These are phyloP conservation scores for Andrena haemorrhoa DNA, from an alignment of 2,888 invertebrate genomes.

Conservation along the genomic window DNA sequence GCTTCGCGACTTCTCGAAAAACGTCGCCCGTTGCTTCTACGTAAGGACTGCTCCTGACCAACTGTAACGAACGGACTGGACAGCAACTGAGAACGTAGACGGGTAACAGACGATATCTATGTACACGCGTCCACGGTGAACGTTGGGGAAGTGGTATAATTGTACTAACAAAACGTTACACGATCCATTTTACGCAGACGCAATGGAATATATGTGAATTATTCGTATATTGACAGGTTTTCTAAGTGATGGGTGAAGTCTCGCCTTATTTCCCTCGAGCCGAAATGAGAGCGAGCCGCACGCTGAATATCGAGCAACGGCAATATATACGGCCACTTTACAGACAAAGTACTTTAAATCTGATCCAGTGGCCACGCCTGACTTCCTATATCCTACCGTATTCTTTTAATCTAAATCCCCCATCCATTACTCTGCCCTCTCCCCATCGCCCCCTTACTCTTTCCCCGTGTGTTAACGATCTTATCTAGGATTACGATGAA, in stretches of 20 bases:
- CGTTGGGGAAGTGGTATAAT: constrained; percentile 38
- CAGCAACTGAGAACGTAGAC: not conserved
- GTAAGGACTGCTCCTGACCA: not conserved
- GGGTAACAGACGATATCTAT: too few relatives aligned
- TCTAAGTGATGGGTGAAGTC: constrained; percentile 83
- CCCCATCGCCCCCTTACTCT: not conserved
- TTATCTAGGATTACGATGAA: constrained; percentile 51
- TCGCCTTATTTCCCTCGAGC: constrained; percentile 80
- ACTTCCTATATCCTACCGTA: constrained; percentile 70
- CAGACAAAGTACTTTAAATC: constrained; percentile 54
- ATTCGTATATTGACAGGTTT: constrained; percentile 84
- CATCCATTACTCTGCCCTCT: not conserved
- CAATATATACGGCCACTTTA: constrained; percentile 57
- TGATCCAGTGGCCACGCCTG: constrained; percentile 71
- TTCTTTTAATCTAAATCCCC: constrained; percentile 59
- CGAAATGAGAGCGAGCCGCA: constrained; percentile 79
- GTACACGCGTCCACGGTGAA: not conserved
- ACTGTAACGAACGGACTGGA: not conserved
- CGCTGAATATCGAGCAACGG: constrained; percentile 75
- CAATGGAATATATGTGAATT: constrained; percentile 78
- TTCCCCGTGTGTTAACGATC: constrained; percentile 50
- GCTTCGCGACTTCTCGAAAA: not conserved
- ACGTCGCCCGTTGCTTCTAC: not conserved
- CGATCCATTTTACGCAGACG: constrained; percentile 57
- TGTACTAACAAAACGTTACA: constrained; percentile 53